Percentiles rank a stretch among this genome's conserved stretches.
Evolutionary conservation across 2,888 invertebrate genomes (phyloP).

Genomic region (Metallyticus violacea): DNA sequence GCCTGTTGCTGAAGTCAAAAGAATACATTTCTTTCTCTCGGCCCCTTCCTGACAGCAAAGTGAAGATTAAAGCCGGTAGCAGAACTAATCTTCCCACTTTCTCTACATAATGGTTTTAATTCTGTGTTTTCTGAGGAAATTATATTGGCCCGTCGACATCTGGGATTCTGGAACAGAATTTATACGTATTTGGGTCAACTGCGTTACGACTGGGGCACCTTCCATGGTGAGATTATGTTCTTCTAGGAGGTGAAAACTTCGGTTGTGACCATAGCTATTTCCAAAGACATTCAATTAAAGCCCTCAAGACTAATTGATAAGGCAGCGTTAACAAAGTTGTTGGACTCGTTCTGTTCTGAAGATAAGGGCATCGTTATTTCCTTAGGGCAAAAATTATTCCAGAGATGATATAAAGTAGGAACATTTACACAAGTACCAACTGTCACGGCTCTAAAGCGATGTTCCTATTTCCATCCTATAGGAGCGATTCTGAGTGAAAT

Average conservation of each 20-base stretch:
- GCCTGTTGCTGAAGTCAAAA: not conserved
- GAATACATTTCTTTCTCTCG: not conserved
- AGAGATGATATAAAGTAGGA: too few species aligned
- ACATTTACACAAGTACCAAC: too few species aligned
- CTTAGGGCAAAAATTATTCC: too few species aligned
- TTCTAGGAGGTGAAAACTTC: not conserved
- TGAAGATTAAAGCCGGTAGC: not conserved
- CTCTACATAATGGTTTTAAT: not conserved
- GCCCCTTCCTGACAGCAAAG: not conserved
- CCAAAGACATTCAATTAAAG: too few species aligned
- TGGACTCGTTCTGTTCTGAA: too few species aligned
- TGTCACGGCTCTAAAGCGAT: too few species aligned
- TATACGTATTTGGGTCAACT: not conserved
- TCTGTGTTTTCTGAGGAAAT: not conserved
- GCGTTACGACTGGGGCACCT: not conserved
- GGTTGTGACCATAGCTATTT: too few species aligned
- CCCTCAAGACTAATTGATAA: too few species aligned
- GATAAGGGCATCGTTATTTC: too few species aligned
- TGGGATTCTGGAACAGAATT: not conserved
- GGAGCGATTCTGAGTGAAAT: too few species aligned
- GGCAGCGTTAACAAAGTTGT: too few species aligned
- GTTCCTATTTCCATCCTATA: too few species aligned
- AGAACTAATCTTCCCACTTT: not conserved
- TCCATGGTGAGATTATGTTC: not conserved
- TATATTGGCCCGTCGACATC: not conserved